Evolutionary conservation across 35 echinoderm and acorn worm genomes (phyloP).

Genomic region (Stichopus chloronotus): DNA sequence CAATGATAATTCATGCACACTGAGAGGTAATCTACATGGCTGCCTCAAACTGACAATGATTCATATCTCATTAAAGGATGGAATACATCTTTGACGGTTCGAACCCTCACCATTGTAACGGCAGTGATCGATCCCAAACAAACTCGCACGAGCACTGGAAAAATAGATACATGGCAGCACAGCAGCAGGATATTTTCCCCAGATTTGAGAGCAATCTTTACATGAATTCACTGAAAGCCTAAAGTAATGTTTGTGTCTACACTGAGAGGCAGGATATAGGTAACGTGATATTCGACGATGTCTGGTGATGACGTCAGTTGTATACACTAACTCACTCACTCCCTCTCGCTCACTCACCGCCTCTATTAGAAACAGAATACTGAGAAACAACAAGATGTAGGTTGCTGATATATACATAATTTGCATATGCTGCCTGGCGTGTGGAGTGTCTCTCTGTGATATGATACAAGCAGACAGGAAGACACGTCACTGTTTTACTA

Average conservation of each 20-base stretch:
- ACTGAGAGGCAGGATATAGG: background rate
- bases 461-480: too few species aligned
- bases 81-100: background rate
- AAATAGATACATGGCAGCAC: background rate
- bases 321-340: background rate
- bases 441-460: too few species aligned
- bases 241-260: background rate
- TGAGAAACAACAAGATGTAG: background rate
- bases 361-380: background rate
- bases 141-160: background rate
- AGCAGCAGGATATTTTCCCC: background rate
- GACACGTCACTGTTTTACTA: too few species aligned
- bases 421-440: too few species aligned
- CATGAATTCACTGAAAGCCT: background rate
- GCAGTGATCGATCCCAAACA: background rate
- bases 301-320: background rate
- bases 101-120: background rate
- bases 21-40: background rate
- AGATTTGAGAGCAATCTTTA: background rate
- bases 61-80: background rate
- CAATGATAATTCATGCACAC: background rate
- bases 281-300: background rate
- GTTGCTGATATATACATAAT: too few species aligned
- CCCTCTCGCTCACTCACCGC: too few species aligned
- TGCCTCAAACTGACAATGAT: background rate